These are phyloP conservation scores for Gallinago solitaria DNA, from an alignment of 2,797 vertebrate species.

Conservation along the genomic window DNA sequence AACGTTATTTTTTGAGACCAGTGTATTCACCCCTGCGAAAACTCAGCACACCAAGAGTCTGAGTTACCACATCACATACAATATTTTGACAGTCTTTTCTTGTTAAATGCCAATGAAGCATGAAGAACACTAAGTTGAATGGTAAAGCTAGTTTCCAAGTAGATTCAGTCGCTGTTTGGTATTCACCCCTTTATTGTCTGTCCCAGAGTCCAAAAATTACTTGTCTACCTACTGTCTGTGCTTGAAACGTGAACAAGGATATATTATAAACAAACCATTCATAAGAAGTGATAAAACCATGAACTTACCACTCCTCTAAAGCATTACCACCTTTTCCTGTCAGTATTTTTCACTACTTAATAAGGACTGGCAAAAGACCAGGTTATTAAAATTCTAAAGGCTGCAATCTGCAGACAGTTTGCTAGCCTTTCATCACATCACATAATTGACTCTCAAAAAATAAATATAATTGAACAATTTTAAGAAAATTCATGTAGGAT, in stretches of 20 bases:
- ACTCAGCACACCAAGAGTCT: background rate
- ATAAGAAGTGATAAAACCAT: background rate
- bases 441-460: background rate
- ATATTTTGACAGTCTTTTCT: conserved; percentile 2
- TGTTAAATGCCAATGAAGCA: background rate
- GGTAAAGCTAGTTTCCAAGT: background rate
- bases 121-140: background rate
- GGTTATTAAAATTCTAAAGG: background rate
- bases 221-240: background rate
- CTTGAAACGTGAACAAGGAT: background rate
- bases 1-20: background rate
- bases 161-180: background rate
- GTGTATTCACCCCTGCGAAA: background rate
- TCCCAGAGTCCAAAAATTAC: background rate
- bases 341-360: background rate
- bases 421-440: background rate
- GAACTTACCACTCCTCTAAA: background rate
- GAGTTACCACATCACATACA: background rate
- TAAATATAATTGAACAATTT: background rate
- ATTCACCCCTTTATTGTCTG: background rate
- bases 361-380: background rate
- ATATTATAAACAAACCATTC: background rate
- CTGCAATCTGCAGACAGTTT: background rate
- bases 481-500: background rate
- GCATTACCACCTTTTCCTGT: background rate